Conservation (phyloP, 1,140 invertebrate genomes). For the Temnothorax curvispinosus region DNA sequence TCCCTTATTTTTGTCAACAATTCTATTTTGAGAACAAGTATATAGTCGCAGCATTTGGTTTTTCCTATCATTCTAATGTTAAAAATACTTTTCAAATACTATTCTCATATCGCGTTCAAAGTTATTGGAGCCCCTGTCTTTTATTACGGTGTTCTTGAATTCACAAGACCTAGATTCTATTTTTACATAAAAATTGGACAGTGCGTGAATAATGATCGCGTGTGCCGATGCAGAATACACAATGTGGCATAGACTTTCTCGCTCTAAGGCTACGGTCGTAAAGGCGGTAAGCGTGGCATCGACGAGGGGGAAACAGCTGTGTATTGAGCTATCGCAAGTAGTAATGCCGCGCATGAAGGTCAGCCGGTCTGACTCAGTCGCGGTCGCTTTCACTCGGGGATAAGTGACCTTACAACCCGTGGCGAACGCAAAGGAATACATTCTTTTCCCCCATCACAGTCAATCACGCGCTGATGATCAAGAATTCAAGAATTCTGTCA, state of each 20-base stretch:
- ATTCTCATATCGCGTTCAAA: neutral
- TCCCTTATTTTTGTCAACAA: neutral
- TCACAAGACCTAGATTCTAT: constrained; percentile 2
- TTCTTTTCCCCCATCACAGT: neutral
- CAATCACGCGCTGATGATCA: neutral
- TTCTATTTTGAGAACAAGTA: neutral
- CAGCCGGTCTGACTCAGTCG: constrained; percentile 33
- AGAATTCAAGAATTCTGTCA: neutral
- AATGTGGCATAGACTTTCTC: constrained; percentile 17
- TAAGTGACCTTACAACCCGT: constrained; percentile 3
- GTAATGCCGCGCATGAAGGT: constrained; percentile 17
- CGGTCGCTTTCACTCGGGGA: constrained; percentile 31
- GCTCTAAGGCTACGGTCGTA: neutral
- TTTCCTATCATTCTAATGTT: neutral
- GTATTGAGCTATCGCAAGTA: constrained; percentile 39
- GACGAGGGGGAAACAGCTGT: neutral
- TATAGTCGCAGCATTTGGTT: neutral
- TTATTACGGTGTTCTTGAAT: neutral
- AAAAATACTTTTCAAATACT: neutral
- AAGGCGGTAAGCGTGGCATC: neutral
- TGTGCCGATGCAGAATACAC: neutral
- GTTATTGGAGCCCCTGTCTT: neutral
- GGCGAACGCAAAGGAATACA: neutral
- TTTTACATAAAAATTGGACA: constrained; percentile 1
- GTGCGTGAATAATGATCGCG: constrained; percentile 8